phyloP scores from a whole-genome alignment of 2,888 invertebrate genomes.

The Rotaria socialis region DNA sequence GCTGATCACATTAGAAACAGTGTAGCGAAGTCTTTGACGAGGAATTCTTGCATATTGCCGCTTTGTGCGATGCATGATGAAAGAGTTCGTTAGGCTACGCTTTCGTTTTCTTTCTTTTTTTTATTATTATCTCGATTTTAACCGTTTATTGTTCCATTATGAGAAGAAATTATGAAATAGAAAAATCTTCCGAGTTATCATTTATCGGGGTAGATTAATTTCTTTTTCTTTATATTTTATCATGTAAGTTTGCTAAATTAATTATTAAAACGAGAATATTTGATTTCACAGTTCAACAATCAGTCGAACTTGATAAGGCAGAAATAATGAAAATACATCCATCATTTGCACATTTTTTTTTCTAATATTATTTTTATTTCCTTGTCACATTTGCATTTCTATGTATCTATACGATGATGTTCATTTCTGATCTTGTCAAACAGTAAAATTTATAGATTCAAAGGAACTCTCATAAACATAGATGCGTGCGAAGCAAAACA shows the following conservation, averaged over 20 bases:
- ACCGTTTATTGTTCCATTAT: background rate
- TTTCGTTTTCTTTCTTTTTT: background rate
- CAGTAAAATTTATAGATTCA: background rate
- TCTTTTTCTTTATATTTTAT: background rate
- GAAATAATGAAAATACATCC: background rate
- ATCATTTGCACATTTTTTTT: background rate
- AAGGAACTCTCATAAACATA: too few species aligned
- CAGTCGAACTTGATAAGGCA: background rate
- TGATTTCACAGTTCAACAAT: too few species aligned
- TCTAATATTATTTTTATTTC: background rate
- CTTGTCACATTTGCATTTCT: constrained; percentile 5
- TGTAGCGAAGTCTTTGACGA: background rate
- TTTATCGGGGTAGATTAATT: background rate
- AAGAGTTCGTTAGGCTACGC: background rate
- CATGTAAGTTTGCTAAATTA: background rate
- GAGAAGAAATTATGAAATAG: background rate
- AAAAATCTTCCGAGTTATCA: background rate
- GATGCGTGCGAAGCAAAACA: too few species aligned
- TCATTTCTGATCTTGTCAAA: background rate
- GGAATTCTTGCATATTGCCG: background rate
- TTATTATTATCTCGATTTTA: background rate
- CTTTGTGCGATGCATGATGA: background rate
- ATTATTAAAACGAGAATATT: too few species aligned
- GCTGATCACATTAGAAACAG: background rate
- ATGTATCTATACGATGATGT: background rate